Percentiles rank a stretch among this genome's conserved stretches.
Conservation (phyloP, 2,888 invertebrate genomes). For the Caenorhabditis wallacei region DNA sequence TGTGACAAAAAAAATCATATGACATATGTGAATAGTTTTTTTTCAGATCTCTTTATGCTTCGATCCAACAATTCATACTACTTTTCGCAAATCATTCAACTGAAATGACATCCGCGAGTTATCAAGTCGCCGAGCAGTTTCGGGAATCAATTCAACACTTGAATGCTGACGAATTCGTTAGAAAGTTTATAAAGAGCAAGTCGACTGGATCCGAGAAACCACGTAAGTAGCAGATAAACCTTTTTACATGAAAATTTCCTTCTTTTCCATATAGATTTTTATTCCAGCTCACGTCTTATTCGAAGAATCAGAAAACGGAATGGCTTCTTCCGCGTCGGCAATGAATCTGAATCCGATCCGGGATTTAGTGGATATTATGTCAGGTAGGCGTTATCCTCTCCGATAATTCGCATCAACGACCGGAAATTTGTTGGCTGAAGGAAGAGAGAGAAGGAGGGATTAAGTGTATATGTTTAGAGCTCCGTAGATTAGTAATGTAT, state of each 20-base stretch:
- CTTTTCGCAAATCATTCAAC: slow-evolving; percentile 75
- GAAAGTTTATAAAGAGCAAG: slow-evolving; percentile 94
- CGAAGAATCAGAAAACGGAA: slow-evolving; percentile 59
- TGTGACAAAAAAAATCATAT: neutral
- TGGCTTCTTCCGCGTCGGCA: slow-evolving; percentile 30
- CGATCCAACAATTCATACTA: slow-evolving; percentile 68
- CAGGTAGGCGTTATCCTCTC: slow-evolving; percentile 39
- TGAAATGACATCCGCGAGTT: slow-evolving; percentile 72
- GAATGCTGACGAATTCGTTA: slow-evolving; percentile 93
- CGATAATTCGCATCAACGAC: slow-evolving; percentile 29
- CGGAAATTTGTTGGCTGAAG: slow-evolving; percentile 12
- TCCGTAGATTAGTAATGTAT: slow-evolving; percentile 19
- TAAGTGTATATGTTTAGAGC: slow-evolving; percentile 5
- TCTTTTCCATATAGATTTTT: neutral
- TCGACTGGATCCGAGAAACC: slow-evolving; percentile 95
- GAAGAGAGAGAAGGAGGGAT: neutral
- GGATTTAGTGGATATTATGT: slow-evolving; percentile 60
- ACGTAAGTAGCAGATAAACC: slow-evolving; percentile 85
- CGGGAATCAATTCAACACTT: slow-evolving; percentile 93
- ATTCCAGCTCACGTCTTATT: slow-evolving; percentile 59
- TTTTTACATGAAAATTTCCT: neutral
- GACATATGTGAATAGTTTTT: too few relatives aligned
- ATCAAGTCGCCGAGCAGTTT: slow-evolving; percentile 90
- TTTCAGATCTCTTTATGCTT: slow-evolving; percentile 63
- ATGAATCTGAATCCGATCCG: slow-evolving; percentile 51